Evolutionary conservation across 2,113 vertebrate species (phyloP).

Genomic region (Bungarus multicinctus): DNA sequence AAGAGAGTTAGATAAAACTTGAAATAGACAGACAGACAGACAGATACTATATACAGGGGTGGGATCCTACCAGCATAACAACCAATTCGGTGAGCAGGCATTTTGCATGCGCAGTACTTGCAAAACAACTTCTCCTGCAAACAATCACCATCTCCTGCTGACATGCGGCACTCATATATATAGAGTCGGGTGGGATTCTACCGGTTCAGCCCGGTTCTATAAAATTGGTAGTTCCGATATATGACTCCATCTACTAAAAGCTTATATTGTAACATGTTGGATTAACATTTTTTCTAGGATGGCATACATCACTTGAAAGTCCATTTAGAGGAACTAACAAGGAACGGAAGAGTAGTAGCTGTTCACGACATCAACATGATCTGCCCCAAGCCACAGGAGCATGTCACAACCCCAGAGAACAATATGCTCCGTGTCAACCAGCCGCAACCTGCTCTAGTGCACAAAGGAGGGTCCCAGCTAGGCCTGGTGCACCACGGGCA

Average conservation of each 20-base stretch:
- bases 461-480: rapidly evolving
- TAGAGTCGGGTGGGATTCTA: too few relatives aligned
- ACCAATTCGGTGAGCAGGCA: too few relatives aligned
- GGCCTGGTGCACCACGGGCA: not conserved
- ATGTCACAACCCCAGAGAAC: rapidly evolving
- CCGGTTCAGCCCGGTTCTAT: too few relatives aligned
- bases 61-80: too few relatives aligned
- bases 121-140: too few relatives aligned
- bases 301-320: constrained; percentile 36
- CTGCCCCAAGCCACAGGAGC: constrained; percentile 30
- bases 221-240: too few relatives aligned
- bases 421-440: rapidly evolving
- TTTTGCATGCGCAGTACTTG: too few relatives aligned
- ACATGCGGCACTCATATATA: too few relatives aligned
- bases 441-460: not conserved
- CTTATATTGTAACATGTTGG: not conserved
- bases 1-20: not conserved
- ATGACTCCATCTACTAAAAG: too few relatives aligned
- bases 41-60: too few relatives aligned
- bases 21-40: too few relatives aligned
- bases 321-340: constrained; percentile 53
- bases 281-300: constrained; percentile 26
- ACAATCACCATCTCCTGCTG: too few relatives aligned
- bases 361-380: constrained; percentile 50
- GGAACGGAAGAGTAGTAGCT: rapidly evolving